These are phyloP conservation scores for Ceyx erithaca DNA, from an alignment of 2,797 vertebrate genomes.

Conservation along the genomic window DNA sequence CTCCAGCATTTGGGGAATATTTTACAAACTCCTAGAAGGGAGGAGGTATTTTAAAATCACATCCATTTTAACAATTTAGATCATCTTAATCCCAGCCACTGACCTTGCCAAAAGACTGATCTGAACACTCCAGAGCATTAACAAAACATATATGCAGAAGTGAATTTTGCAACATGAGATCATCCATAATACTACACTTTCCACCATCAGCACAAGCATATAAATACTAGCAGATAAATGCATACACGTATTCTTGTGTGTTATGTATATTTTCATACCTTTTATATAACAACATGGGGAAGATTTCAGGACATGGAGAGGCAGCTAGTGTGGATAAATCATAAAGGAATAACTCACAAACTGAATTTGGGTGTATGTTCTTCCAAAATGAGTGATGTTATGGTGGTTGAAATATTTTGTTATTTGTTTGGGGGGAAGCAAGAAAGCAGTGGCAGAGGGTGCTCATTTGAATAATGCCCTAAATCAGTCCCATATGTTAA, in stretches of 20 bases:
- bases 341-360: background rate
- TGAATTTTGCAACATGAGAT: background rate
- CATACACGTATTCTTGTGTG: background rate
- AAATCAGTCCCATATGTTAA: constrained; percentile 75
- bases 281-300: background rate
- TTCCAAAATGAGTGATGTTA: background rate
- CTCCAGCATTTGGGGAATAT: background rate
- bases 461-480: constrained; percentile 60
- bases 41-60: constrained; percentile 43
- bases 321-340: background rate
- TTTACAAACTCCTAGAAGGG: constrained; percentile 26
- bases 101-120: constrained; percentile 31
- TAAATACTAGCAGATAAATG: background rate
- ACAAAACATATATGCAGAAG: background rate
- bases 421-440: constrained; percentile 16
- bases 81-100: constrained; percentile 29
- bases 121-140: constrained; percentile 32
- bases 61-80: constrained; percentile 40
- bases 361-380: background rate
- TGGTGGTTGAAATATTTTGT: background rate
- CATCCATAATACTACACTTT: constrained; percentile 5
- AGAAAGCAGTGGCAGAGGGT: constrained; percentile 44
- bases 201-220: background rate
- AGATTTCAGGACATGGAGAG: background rate
- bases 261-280: background rate